Base-by-base conservation (phyloP, 1,140 invertebrate genomes). In the Caenorhabditis remanei region DNA sequence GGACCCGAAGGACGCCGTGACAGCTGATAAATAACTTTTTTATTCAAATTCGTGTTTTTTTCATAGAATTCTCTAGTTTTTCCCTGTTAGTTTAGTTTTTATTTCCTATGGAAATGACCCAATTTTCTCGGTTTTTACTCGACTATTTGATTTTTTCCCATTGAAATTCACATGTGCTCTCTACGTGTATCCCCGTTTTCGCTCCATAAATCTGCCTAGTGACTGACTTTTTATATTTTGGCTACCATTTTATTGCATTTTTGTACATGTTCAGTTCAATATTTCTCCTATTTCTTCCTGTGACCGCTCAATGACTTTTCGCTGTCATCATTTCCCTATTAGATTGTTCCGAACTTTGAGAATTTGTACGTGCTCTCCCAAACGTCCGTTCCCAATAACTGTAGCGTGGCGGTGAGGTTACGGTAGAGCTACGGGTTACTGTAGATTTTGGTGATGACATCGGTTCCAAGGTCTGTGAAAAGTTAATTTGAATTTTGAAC, bases 371-470 rank as follows among this genome's bases (percentile, higher is more conserved):
- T 53, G 11, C 7, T 8, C 41, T 83, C 46, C 82, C 56, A 21
- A 43, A 61, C 24, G 53, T 58, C 43, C 56, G 53, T 16, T 84
- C 82, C 53, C 53, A 61, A 46, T 84, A 58, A 32, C 82, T 84
- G 82, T 58, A 56, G n/a, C 56, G 13, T 16, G 82, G 56, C 14
- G 71, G 71, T 1, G 71, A 79, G 32, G 50, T 53, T 53, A 53
- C 50, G 11, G 50, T 53, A 53, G 50, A 53, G 50, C 50, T 14
- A 6, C 13, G 50, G 50, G 71, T 79, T 41, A 79, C 71, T 21
- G 46, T 50, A 13, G 71, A 48, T 53, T 53, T 16, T 50, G 71
- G 71, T 7, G 71, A 53, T 8, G 71, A 14, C n/a, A 79, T 50
- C 11, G 46, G 71, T n/a, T 79, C 71, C 7, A 79, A 46, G n/a